Conservation (phyloP, 2,888 invertebrate genomes). For the Ophion ellenae region DNA sequence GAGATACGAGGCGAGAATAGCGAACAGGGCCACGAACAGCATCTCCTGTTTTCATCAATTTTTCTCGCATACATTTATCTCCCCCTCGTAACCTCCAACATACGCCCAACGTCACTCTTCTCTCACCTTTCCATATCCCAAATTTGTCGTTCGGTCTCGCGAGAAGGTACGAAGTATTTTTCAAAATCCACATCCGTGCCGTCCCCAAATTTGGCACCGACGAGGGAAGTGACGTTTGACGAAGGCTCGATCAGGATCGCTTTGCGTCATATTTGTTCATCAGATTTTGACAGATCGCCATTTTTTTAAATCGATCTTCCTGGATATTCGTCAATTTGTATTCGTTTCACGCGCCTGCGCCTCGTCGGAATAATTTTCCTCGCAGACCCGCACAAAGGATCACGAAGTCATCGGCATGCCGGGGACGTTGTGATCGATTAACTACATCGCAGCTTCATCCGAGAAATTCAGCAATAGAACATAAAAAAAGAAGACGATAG, state of each 20-base stretch:
- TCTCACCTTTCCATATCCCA: slow-evolving; percentile 16
- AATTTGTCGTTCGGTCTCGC: slow-evolving; percentile 13
- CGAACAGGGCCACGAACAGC: slow-evolving; percentile 61
- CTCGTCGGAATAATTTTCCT: slow-evolving; percentile 10
- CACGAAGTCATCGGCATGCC: neutral
- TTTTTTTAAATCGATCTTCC: slow-evolving; percentile 18
- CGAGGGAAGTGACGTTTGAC: neutral
- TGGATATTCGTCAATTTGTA: slow-evolving; percentile 18
- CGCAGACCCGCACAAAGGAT: neutral
- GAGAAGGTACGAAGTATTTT: neutral
- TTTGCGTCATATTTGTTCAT: neutral
- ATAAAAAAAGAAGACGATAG: slow-evolving; percentile 3
- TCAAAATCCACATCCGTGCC: neutral
- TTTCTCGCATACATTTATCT: neutral
- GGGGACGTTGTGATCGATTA: neutral
- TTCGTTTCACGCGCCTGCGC: neutral
- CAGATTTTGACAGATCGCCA: neutral
- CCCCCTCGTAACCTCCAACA: neutral
- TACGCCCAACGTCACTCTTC: neutral
- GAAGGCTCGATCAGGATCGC: neutral
- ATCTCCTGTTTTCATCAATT: slow-evolving; percentile 44
- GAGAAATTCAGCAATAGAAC: neutral
- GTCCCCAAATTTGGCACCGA: neutral
- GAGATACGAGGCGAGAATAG: slow-evolving; percentile 61
- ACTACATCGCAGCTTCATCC: neutral